phyloP scores from a whole-genome alignment of 2,113 vertebrate species.

The Poeciliopsis turrubarensis region DNA sequence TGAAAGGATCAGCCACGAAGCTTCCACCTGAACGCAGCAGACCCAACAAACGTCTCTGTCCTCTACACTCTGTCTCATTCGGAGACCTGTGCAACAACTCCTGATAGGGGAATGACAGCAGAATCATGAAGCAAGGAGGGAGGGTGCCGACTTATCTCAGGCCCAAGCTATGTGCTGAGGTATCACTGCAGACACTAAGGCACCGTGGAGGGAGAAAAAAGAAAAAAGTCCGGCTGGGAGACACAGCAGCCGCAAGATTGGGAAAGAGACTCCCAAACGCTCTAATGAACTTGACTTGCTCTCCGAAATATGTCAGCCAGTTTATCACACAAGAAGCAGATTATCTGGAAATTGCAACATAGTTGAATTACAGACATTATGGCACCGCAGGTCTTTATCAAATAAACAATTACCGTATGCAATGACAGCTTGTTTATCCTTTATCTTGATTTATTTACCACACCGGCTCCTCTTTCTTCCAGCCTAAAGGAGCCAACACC shows the following conservation, averaged over 20 bases:
- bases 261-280: conserved; percentile 79
- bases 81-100: conserved; percentile 37
- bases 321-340: conserved; percentile 94
- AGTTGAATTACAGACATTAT: conserved; percentile 91
- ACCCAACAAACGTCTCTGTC: neutral
- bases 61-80: conserved; percentile 1
- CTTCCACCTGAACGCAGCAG: neutral
- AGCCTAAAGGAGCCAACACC: conserved; percentile 46
- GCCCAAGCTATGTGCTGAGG: conserved; percentile 96
- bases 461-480: conserved; percentile 42
- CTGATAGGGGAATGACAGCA: conserved; percentile 48
- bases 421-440: conserved; percentile 81
- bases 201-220: conserved; percentile 83
- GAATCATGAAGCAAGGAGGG: conserved; percentile 43
- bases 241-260: conserved; percentile 76
- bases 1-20: neutral
- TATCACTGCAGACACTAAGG: conserved; percentile 94
- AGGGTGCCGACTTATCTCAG: conserved; percentile 90
- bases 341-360: conserved; percentile 89
- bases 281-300: conserved; percentile 79
- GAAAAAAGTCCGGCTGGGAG: conserved; percentile 66
- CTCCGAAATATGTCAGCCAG: conserved; percentile 84
- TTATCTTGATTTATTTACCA: conserved; percentile 80
- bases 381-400: conserved; percentile 91
- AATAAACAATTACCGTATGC: conserved; percentile 81